Evolutionary conservation across 2,797 vertebrate genomes (phyloP).

Genomic region (Capromys pilorides): DNA sequence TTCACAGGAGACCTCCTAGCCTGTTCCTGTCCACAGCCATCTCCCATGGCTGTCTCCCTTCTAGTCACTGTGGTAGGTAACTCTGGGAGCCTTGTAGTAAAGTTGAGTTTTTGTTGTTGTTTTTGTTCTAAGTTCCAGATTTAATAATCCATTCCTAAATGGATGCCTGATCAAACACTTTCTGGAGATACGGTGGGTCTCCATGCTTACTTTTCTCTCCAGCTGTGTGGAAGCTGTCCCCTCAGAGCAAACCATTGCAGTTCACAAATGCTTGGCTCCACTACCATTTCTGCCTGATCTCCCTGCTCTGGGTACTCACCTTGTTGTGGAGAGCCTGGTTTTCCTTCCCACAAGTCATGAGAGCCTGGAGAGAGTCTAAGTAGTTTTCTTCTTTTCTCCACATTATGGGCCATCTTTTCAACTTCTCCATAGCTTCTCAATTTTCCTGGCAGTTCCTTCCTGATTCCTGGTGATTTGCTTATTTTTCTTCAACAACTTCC

Average conservation of each 20-base stretch:
- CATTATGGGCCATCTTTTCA: neutral
- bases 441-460: neutral
- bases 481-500: neutral
- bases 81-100: neutral
- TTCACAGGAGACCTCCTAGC: neutral
- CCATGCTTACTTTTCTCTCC: neutral
- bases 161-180: neutral
- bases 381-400: neutral
- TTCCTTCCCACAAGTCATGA: neutral
- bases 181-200: neutral
- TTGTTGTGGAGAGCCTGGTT: neutral
- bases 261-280: neutral
- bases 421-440: neutral
- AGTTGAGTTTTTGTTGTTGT: neutral
- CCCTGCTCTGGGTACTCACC: neutral
- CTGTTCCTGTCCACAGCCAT: neutral
- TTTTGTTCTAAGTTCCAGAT: neutral
- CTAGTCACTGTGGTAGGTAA: neutral
- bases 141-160: neutral
- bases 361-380: neutral
- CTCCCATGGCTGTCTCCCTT: neutral
- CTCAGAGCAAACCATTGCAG: neutral
- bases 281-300: neutral
- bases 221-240: neutral
- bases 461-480: neutral